Base-by-base conservation (phyloP, 2,888 invertebrate genomes). In the Anodontia alba region DNA sequence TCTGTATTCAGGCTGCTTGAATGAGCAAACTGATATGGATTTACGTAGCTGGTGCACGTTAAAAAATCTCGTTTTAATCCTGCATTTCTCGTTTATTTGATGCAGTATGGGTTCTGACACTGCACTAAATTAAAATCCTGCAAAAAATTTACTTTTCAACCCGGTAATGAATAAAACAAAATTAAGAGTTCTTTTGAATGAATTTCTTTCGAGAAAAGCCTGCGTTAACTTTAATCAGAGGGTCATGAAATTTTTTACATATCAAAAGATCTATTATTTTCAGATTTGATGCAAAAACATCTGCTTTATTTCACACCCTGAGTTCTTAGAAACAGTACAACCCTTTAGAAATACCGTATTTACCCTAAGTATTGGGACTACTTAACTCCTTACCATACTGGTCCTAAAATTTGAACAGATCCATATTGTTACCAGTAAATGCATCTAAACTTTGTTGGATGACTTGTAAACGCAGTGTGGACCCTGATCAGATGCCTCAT, bases 211-310 rank as follows among this genome's bases (percentile, higher is more conserved):
- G 3, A 46, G 15, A 20, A 46, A 46, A 46, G 15, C 46, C n/a
- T 46, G 46, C n/a, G 15, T 46, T 46, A 20, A 46, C 46, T 20
- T 46, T 20, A 46, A 46, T 46, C 46, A 20, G 46, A 12, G 46
- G 20, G 3, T 15, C n/a, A 15, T 38, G 10, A 46, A 20, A 62
- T 31, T n/a, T 62, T 62, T 33, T 62, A 62, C 62, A 62, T 62
- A 62, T 62, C 33, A 62, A 62, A 62, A 17, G 33, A 62, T 62
- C 62, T 62, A 62, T 62, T 62, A 62, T 33, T 62, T 33, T 62
- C 62, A 62, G 3, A 62, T 62, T 62, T 62, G 1, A 33, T 23
- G 15, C 1, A 62, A 29, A 54, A 62, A 62, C 62, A 62, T 62
- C 62, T 62, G 62, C 62, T 33, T 62, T 10, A 33, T 33, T 62